Conservation (phyloP, 2,797 vertebrate species). For the Mustela erminea region DNA sequence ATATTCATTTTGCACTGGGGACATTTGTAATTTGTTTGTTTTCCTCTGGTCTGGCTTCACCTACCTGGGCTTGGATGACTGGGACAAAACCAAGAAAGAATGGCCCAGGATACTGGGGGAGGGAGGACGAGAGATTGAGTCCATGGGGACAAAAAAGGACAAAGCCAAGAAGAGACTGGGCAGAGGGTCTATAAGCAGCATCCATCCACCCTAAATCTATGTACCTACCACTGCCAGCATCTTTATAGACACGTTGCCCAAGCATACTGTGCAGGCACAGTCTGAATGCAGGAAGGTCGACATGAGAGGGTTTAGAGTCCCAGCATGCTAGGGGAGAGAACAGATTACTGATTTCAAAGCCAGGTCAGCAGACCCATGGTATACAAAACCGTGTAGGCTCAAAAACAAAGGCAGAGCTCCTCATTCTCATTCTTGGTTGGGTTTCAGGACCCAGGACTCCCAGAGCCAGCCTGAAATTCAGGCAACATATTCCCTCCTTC, state of each 20-base stretch:
- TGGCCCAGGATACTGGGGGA: background rate
- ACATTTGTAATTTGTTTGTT: constrained; percentile 68
- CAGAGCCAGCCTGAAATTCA: background rate
- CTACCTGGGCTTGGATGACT: background rate
- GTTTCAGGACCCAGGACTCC: background rate
- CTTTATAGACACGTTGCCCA: background rate
- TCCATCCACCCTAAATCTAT: background rate
- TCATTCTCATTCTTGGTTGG: background rate
- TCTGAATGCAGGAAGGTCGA: rapidly evolving
- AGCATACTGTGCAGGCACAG: background rate
- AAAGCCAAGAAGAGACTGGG: background rate
- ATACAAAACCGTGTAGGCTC: background rate
- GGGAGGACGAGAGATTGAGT: background rate
- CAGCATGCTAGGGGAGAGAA: rapidly evolving
- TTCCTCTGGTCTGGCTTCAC: constrained; percentile 22
- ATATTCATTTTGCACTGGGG: constrained; percentile 62
- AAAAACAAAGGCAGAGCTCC: background rate
- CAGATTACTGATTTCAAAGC: background rate
- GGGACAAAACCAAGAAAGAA: background rate
- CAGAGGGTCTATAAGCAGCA: background rate
- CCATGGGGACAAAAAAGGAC: background rate
- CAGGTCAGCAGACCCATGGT: background rate
- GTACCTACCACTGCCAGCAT: background rate
- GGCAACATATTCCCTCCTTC: background rate
- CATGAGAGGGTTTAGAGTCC: background rate